Conservation (phyloP, 2,797 vertebrate genomes). For the Xerus rutilus region DNA sequence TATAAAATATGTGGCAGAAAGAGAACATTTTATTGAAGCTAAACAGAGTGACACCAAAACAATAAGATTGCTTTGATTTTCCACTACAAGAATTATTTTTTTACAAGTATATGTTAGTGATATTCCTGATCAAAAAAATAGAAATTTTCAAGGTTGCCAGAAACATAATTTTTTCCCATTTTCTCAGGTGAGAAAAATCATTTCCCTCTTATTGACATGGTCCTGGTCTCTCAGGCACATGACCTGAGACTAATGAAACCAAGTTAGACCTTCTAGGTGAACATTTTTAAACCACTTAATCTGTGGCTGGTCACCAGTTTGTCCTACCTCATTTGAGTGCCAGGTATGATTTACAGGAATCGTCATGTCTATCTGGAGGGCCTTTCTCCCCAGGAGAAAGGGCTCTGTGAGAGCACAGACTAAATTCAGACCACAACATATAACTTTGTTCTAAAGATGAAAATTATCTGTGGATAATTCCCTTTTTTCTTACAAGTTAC, state of each 20-base stretch:
- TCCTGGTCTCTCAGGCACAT: background rate
- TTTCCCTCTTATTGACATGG: background rate
- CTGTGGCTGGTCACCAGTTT: background rate
- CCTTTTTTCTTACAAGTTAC: background rate
- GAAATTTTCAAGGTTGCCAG: background rate
- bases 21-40: background rate
- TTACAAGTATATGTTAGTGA: background rate
- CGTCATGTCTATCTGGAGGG: background rate
- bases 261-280: background rate
- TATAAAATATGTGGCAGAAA: background rate
- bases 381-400: background rate
- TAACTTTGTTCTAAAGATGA: background rate
- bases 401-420: background rate
- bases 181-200: background rate
- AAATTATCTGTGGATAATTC: background rate
- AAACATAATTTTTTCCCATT: background rate
- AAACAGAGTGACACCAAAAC: background rate
- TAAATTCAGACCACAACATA: background rate
- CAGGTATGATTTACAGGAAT: background rate
- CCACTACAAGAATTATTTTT: background rate
- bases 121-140: background rate
- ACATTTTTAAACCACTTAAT: background rate
- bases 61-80: background rate
- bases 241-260: background rate
- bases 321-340: background rate